These are phyloP conservation scores for Heliopora coerulea DNA, from an alignment of 92 coral and sea anemone species.

Conservation along the genomic window DNA sequence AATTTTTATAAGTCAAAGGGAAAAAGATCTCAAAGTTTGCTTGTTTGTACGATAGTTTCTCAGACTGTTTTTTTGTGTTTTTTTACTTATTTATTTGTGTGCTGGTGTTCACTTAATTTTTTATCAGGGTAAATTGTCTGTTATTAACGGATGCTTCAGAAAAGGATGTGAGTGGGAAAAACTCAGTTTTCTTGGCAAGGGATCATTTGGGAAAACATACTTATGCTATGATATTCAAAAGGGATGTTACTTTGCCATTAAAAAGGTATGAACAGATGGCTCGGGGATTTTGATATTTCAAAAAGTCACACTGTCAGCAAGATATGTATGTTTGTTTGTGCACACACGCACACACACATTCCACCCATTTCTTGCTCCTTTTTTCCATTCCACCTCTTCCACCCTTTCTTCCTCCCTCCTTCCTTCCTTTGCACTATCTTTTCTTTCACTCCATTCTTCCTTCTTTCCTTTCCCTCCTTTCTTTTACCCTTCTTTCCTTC, in stretches of 20 bases:
- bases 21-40: no score
- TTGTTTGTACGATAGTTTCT: no score
- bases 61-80: background rate
- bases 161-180: conserved; percentile 8
- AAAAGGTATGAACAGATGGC: conserved; percentile 55
- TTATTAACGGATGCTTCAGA: conserved; percentile 2
- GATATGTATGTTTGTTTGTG: background rate
- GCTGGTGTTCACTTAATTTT: background rate
- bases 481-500: no score
- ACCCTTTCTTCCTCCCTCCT: no score
- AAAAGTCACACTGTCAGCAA: background rate
- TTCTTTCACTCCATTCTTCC: no score
- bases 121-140: conserved; percentile 12
- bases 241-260: conserved; percentile 61
- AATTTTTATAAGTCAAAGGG: no score
- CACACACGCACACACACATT: no score
- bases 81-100: background rate
- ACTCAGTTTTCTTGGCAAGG: conserved; percentile 60
- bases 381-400: no score
- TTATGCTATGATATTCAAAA: conserved; percentile 48
- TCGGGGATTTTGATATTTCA: background rate
- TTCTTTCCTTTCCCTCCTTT: no score
- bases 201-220: conserved; percentile 67
- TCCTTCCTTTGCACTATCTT: no score
- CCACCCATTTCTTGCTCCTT: no score